These are phyloP conservation scores for Oxygymnocypris stewartii DNA, from an alignment of 2,113 vertebrate genomes.

Conservation along the genomic window DNA sequence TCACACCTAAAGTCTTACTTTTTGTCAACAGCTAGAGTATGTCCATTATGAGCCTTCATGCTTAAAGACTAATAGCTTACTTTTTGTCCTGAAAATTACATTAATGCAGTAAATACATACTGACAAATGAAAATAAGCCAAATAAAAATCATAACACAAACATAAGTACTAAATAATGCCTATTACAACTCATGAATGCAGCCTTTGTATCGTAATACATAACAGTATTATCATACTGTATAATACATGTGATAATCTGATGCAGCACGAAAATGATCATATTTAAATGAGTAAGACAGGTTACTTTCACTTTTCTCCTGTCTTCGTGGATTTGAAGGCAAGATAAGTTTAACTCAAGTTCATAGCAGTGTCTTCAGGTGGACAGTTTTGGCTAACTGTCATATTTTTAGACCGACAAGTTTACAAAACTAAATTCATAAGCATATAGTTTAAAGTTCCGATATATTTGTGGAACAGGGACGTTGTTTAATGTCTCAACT, in stretches of 20 bases:
- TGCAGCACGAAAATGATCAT: background rate
- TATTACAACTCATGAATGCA: background rate
- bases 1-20: background rate
- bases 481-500: background rate
- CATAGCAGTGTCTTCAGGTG: background rate
- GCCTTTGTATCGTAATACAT: background rate
- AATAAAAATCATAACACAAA: background rate
- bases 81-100: background rate
- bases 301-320: background rate
- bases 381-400: background rate
- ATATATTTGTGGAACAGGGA: background rate
- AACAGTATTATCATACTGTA: too few species aligned
- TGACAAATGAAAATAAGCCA: background rate
- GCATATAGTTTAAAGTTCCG: background rate
- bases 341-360: background rate
- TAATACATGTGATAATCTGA: background rate
- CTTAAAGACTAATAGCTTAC: background rate
- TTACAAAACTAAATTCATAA: background rate
- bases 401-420: background rate
- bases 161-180: background rate
- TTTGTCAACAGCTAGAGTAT: background rate
- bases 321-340: background rate
- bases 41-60: background rate
- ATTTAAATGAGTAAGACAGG: background rate
- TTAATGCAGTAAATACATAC: background rate